Evolutionary conservation across 2,113 vertebrate genomes (phyloP), one percentile per base, ranked within the genome.

Genomic region (Pollimyrus isidori): DNA sequence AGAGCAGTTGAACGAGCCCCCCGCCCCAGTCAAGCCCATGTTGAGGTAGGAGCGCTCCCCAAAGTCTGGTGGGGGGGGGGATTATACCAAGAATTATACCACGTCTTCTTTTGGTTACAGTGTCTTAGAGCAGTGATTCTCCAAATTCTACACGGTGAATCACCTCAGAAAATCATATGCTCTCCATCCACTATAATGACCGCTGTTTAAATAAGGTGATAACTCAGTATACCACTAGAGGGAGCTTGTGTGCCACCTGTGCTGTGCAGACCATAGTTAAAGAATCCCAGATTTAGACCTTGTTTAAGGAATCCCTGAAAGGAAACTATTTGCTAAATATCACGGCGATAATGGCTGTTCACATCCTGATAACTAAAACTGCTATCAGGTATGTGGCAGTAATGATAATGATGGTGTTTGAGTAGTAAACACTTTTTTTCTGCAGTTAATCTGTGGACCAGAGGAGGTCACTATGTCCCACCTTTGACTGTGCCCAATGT

Each of bases 11-110:
- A 98, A 99, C 19, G 98, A 99, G 62, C 97, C 97, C 0, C 98
- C 97, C 0, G 97, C 97, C 2, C 98, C 98, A 0, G 98, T 98
- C 0, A 94, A 98, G 83, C 98, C 98, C 0, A 99, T 99, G 98
- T 95, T 99, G 86, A 98, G 98, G 98, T 99, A 95, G 48, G 87
- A 13, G 5, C 5, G 19, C 30, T 19, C 69, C 26, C 9, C n/a
- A 11, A 26, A 65, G 7, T 13, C n/a, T 26, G 23, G 10, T 65
- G n/a, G 62, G 62, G 62, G 62, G 62, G 58, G 62, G 62, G 9
- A 13, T 69, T 30, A 13, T 30, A 69, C n/a, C 9, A 26, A 30
- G 1, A 26, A 69, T 35, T 30, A 30, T 26, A 13, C 62, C 62
- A 13, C 3, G 10, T 30, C 26, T 69, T 11, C 62, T 30, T 69